These are phyloP conservation scores for Dasysyrphus albostriatus DNA, from an alignment of 2,888 invertebrate species.

Conservation along the genomic window DNA sequence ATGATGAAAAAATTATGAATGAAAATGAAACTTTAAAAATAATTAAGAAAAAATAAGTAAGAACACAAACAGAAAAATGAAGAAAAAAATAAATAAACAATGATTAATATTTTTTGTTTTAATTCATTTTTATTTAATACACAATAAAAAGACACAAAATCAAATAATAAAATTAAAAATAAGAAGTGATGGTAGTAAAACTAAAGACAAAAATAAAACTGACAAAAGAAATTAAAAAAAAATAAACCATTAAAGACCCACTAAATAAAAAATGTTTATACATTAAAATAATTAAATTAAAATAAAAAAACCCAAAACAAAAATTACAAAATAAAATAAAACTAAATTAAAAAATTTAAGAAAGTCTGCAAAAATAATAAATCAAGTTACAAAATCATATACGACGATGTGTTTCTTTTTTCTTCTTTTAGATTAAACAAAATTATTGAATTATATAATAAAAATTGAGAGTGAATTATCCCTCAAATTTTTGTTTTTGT, in stretches of 20 bases:
- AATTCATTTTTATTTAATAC: constrained; percentile 68
- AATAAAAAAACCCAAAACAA: constrained; percentile 48
- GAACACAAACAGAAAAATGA: constrained; percentile 49
- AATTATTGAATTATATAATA: neutral
- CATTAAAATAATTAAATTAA: constrained; percentile 51
- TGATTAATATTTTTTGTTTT: constrained; percentile 59
- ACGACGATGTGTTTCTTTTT: constrained; percentile 29
- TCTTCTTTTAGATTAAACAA: constrained; percentile 28
- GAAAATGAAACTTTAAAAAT: constrained; percentile 11
- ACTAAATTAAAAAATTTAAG: constrained; percentile 34
- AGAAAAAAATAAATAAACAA: constrained; percentile 67
- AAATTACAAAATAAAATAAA: constrained; percentile 37
- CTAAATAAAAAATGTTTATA: constrained; percentile 68
- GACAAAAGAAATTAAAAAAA: constrained; percentile 30
- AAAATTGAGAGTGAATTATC: constrained; percentile 10
- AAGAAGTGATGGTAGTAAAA: constrained; percentile 69
- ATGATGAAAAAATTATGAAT: constrained; percentile 16
- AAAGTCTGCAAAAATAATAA: constrained; percentile 31
- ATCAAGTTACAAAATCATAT: constrained; percentile 38
- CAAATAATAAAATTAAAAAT: constrained; percentile 57
- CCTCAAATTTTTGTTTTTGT: neutral
- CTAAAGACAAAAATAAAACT: constrained; percentile 76
- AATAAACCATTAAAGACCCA: constrained; percentile 63
- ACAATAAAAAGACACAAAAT: constrained; percentile 66
- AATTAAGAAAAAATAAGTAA: constrained; percentile 13